Conservation (phyloP, 2,797 vertebrate genomes). For the Sciurus carolinensis region DNA sequence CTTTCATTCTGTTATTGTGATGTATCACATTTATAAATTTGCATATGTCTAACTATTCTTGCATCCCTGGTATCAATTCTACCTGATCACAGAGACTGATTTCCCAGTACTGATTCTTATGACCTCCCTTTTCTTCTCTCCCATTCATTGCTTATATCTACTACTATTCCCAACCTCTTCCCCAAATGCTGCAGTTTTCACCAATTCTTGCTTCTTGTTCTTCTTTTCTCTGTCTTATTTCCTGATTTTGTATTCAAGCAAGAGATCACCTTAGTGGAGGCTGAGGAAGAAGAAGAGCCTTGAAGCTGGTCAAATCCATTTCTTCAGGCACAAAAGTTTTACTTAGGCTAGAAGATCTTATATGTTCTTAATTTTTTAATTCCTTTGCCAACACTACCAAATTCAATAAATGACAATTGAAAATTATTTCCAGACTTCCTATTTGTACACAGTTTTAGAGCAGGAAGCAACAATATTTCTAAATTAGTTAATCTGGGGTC, state of each 20-base stretch:
- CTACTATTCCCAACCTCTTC: background rate
- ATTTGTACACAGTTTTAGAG: background rate
- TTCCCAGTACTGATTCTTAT: background rate
- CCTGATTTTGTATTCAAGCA: background rate
- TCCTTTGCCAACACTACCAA: background rate
- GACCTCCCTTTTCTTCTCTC: background rate
- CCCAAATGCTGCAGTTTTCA: background rate
- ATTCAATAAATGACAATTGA: background rate
- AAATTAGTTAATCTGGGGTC: background rate
- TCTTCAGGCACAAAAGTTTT: background rate
- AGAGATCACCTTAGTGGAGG: background rate
- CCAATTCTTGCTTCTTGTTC: background rate
- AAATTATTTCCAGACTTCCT: background rate
- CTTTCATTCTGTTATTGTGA: background rate
- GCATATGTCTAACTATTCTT: background rate
- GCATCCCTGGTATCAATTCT: background rate
- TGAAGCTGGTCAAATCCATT: background rate
- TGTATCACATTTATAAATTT: no score
- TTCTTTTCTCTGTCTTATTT: background rate
- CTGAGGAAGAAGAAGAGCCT: background rate
- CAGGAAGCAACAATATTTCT: background rate
- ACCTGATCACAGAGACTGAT: background rate
- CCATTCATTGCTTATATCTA: background rate
- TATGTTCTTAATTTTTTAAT: conserved; percentile 32
- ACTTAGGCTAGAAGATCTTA: background rate